Evolutionary conservation across 2,888 invertebrate genomes (phyloP), one percentile per base, ranked within the genome.

Genomic region (Cetonia aurata): DNA sequence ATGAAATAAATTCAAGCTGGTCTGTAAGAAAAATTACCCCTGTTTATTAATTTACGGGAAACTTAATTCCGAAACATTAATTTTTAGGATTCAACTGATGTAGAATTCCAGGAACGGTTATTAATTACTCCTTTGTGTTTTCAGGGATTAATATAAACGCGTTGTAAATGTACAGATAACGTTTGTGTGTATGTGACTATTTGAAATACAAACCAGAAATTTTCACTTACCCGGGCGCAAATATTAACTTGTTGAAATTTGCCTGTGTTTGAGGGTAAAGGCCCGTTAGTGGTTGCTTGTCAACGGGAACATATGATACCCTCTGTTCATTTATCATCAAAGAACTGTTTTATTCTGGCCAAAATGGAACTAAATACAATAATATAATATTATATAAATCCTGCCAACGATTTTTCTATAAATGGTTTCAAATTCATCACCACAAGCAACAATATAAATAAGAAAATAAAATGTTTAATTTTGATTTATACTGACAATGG

Each of bases 41-140:
- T 50, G 13, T 65, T 52, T 37, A 50, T 33, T 52, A 41, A 33
- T 41, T 62, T 33, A 50, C 13, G 37, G 37, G 10, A 62, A 50
- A 25, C 41, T 41, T 12, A n/a, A 12, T 50, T 62, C 48, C 15
- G 12, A 50, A 37, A 19, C 33, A 50, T 65, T 25, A 48, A 48
- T 48, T 48, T 15, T 10, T 17, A 15, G 48, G 6, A 12, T 13
- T 48, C 13, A 48, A n/a, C 48, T 6, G 17, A 1, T 48, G 13
- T 48, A 48, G 8, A 48, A 48, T 48, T 37, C 37, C 37, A 6
- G 37, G 37, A 37, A 37, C 37, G 37, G 37, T 10, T 37, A n/a
- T 12, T n/a, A 53, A 53, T 25, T 9, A 10, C 12, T 25, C 12
- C 25, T 12, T 46, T 6, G 12, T 15, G 15, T 12, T 13, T 15